Base-by-base conservation (phyloP, 2,888 invertebrate genomes). In the Nemurella pictetii region DNA sequence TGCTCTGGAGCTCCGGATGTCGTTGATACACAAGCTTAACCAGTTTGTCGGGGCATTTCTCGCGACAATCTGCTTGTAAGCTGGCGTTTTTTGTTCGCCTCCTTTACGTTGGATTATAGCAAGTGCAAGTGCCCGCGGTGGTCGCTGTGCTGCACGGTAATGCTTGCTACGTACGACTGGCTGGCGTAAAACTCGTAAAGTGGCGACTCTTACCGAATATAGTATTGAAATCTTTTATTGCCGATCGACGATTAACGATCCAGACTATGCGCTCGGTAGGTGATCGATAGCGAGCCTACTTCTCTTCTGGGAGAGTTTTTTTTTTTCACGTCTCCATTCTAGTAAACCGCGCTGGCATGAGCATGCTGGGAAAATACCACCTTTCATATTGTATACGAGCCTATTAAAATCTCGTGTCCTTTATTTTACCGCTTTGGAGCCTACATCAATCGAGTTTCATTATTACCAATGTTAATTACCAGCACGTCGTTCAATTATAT, bases 1-100 rank as follows among this genome's bases (percentile, higher is more conserved):
- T 72, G 72, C 82, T 82, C 72, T 72, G 55, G 55, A 55, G 72
- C 82, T 82, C 82, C 82, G 82, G 82, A 82, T 82, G 82, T 72
- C 29, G 82, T 82, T 55, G 82, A 72, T 82, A 82, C 82, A 82
- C 80, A 81, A 80, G 30, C 29, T 55, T 81, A 81, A 82, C 82
- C 82, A 27, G 82, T 82, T 82, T 81, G 55, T 81, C n/a, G n/a
- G n/a, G 20, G 35, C 81, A 25, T 81, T 81, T 81, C 55, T 72
- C 82, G 82, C 55, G 55, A 29, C 82, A 72, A 82, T 82, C 29
- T 78, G 29, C 78, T 72, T 82, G 82, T 72, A 29, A 82, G 55
- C 36, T 72, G 55, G 55, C 28, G n/a, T 25, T 75, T 75, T 75
- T 75, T 75, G 26, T 78, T 3, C 30, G 9, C 78, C 29, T 78